Conservation (phyloP, 2,113 vertebrate genomes). For the Choloepus hoffmanni region DNA sequence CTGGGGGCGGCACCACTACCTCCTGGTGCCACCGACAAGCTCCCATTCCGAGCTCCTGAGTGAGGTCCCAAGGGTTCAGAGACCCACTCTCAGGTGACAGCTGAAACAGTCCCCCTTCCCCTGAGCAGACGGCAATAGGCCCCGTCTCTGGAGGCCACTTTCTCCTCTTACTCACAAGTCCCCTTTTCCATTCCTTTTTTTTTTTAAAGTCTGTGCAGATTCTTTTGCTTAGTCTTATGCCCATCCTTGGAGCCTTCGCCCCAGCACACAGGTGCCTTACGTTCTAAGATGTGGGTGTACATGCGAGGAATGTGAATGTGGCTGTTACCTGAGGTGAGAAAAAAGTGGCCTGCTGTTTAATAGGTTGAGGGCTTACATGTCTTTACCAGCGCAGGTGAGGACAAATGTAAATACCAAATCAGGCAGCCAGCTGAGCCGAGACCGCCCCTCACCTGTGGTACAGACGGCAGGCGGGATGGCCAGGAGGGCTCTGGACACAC, state of each 20-base stretch:
- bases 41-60: not conserved
- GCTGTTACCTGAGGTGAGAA: not conserved
- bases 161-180: not conserved
- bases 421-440: not conserved
- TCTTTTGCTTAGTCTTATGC: not conserved
- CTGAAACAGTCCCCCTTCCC: not conserved
- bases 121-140: not conserved
- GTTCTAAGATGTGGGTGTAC: not conserved
- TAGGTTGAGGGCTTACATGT: not conserved
- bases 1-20: constrained; percentile 55
- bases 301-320: not conserved
- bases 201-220: not conserved
- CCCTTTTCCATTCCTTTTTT: not conserved
- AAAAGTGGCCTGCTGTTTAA: not conserved
- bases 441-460: no score
- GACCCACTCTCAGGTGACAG: not conserved
- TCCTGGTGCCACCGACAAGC: constrained; percentile 52
- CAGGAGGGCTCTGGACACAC: not conserved
- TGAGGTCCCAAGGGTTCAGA: not conserved
- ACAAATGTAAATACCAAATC: not conserved
- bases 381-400: not conserved
- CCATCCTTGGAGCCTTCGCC: not conserved
- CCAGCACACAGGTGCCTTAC: constrained; percentile 21
- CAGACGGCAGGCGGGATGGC: not conserved
- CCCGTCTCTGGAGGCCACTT: not conserved